These are phyloP conservation scores for Cyrtodaria siliqua DNA, from an alignment of 2,888 invertebrate species.

Conservation along the genomic window DNA sequence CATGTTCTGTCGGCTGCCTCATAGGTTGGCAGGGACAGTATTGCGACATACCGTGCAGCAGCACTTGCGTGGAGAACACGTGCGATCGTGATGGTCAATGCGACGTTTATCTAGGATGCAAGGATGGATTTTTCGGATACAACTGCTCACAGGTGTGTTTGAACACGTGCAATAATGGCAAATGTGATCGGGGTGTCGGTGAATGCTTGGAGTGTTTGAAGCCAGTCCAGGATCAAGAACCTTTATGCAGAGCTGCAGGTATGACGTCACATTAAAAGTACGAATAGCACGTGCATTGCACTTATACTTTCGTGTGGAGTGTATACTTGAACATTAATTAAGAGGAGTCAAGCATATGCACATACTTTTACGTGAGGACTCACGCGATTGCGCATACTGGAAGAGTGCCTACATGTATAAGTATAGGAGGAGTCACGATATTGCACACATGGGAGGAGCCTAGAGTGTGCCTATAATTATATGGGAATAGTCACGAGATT, in stretches of 20 bases:
- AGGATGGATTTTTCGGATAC: conserved; percentile 14
- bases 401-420: too few species aligned
- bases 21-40: conserved; percentile 16
- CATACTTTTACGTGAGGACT: too few species aligned
- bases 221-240: conserved; percentile 9
- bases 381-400: too few species aligned
- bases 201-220: conserved; percentile 39
- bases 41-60: conserved; percentile 37
- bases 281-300: too few species aligned
- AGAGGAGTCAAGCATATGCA: too few species aligned
- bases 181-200: conserved; percentile 28
- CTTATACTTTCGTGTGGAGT: too few species aligned
- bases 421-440: too few species aligned
- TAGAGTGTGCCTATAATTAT: too few species aligned
- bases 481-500: too few species aligned
- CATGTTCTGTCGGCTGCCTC: conserved; percentile 41
- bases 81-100: conserved; percentile 32
- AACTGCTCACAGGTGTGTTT: conserved; percentile 28
- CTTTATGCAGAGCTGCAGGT: conserved; percentile 48
- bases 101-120: conserved; percentile 28
- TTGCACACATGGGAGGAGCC: too few species aligned
- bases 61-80: conserved; percentile 13
- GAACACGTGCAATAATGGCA: conserved; percentile 28
- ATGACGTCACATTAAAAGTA: conserved; percentile 10
- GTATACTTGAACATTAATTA: too few species aligned